Base-by-base conservation (phyloP, 2,888 invertebrate species). In the Pomacea canaliculata region DNA sequence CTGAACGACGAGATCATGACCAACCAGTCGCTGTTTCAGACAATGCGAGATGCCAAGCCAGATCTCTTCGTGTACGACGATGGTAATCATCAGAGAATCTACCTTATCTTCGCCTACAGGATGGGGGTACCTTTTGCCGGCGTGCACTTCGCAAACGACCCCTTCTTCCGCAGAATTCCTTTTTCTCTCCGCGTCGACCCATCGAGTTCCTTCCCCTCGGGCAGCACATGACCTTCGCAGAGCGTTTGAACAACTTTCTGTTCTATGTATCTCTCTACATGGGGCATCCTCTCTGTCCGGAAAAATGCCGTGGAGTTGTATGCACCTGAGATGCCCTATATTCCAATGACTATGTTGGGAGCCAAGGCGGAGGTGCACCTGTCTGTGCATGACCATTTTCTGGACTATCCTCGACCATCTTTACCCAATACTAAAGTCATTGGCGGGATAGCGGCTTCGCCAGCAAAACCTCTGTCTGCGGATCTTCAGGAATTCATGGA, bases 391-490 rank as follows among this genome's bases (percentile, higher is more conserved):
- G 83, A 85, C 62, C 69, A 71, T 46, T 46, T 83, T 1, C 46
- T 85, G n/a, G 80, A 80, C 70, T 82, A 77, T 59, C 82, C 83
- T 1, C 46, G 70, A 7, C 81, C 83, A 4, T 12, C 65, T 12
- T 70, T 82, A 70, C 83, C 83, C 18, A 83, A 85, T 63, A 67
- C 79, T 10, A 80, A 81, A 10, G 56, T 59, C 27, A 78, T 83
- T 37, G 83, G 23, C 23, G 84, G 76, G 0, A 46, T 71, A 27
- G 62, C 69, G n/a, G 73, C 83, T 7, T 18, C 82, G 12, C 67
- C 72, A 0, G 76, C 82, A 13, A 63, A 75, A 37, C 78, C 81
- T 19, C 70, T 86, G 7, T 73, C 79, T 13, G 51, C 46, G 23
- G 7, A 80, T 18, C 62, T 83, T 19, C 62, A 79, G 56, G 46